Evolutionary conservation across 2,113 vertebrate genomes (phyloP).

Genomic region (Neopipo cinnamomea): DNA sequence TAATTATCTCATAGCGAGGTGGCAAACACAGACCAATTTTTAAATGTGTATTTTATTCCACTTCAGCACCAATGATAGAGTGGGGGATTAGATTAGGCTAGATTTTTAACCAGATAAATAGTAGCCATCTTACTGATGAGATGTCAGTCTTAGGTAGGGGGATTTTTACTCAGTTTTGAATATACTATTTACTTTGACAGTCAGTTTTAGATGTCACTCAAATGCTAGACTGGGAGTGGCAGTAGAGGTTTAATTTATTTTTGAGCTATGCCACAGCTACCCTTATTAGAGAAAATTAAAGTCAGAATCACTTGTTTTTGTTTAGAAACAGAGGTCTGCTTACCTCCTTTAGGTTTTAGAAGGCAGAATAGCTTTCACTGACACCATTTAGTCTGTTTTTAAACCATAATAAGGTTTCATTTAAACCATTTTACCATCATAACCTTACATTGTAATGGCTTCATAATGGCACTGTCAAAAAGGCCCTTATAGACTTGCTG

Average conservation of each 20-base stretch:
- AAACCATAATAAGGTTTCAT: slow-evolving; percentile 10
- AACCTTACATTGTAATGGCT: slow-evolving; percentile 35
- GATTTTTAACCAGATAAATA: neutral
- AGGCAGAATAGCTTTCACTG: slow-evolving; percentile 1
- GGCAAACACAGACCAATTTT: neutral
- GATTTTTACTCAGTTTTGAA: slow-evolving; percentile 15
- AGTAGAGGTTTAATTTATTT: slow-evolving; percentile 34
- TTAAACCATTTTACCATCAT: slow-evolving; percentile 33
- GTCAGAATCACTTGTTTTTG: slow-evolving; percentile 8
- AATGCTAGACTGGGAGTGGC: neutral
- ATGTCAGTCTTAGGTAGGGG: neutral
- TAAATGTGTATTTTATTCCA: neutral
- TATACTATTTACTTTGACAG: neutral
- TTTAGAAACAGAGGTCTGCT: neutral
- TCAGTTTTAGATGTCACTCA: slow-evolving; percentile 10
- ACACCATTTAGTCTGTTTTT: slow-evolving; percentile 38
- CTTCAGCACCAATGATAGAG: neutral
- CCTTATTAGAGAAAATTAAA: neutral
- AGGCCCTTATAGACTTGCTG: slow-evolving; percentile 18
- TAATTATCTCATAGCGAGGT: neutral
- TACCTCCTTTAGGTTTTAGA: neutral
- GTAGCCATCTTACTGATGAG: neutral
- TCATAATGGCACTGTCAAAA: slow-evolving; percentile 12
- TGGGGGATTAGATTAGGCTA: neutral
- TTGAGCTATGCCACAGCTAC: neutral